These are phyloP conservation scores for Phocides pigmalion DNA, from an alignment of 1,140 invertebrate genomes.

Conservation along the genomic window DNA sequence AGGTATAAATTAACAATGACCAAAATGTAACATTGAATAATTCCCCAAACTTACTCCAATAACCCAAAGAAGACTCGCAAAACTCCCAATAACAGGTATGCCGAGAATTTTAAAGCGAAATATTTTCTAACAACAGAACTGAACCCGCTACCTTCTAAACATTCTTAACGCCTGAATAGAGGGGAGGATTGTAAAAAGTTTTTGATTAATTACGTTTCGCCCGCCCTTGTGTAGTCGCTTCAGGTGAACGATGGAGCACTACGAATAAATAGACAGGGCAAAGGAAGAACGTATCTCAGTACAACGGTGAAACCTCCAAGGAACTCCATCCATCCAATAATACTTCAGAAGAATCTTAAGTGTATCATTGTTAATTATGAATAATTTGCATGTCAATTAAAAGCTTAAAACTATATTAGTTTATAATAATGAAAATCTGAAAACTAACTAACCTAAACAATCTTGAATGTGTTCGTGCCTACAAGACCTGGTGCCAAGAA, in stretches of 20 bases:
- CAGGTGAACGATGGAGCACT: conserved; percentile 54
- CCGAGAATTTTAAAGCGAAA: conserved; percentile 8
- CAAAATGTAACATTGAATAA: neutral
- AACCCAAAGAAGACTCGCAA: neutral
- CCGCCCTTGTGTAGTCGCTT: conserved; percentile 66
- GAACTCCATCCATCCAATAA: no score
- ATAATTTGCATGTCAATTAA: no score
- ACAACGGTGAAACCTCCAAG: no score
- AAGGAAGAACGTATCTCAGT: no score
- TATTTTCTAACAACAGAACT: conserved; percentile 23
- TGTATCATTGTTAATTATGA: no score
- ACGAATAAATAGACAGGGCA: conserved; percentile 42
- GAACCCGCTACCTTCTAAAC: conserved; percentile 30
- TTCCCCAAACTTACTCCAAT: neutral
- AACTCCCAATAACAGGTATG: neutral
- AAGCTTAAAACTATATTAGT: no score
- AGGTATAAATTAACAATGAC: no score
- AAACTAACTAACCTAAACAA: no score
- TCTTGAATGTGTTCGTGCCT: no score
- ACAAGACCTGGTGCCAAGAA: no score
- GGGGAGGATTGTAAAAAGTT: conserved; percentile 61
- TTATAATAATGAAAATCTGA: no score
- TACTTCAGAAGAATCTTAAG: no score
- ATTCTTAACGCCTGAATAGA: conserved; percentile 41
- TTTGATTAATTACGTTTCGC: conserved; percentile 80